A percentile compares a stretch with the other conserved stretches of the same genome.
These are phyloP conservation scores for Halocynthia roretzi DNA, from an alignment of 23 tunicate genomes.

Conservation along the genomic window DNA sequence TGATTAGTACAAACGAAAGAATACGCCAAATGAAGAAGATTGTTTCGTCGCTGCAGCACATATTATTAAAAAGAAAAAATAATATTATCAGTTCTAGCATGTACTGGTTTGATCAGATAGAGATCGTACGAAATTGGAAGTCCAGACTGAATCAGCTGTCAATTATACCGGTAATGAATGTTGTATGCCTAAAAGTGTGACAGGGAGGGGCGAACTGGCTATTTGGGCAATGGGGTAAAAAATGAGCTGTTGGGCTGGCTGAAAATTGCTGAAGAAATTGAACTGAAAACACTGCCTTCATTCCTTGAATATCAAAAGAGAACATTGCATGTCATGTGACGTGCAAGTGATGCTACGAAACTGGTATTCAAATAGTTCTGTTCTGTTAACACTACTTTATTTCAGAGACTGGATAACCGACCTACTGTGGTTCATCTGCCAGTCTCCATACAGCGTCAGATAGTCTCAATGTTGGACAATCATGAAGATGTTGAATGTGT, in stretches of 20 bases:
- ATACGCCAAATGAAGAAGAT: slow-evolving; percentile 31
- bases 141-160: slow-evolving; percentile 39
- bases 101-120: slow-evolving; percentile 41
- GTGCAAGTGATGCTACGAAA: no score
- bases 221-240: no score
- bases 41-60: not conserved
- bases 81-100: slow-evolving; percentile 34
- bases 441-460: slow-evolving; percentile 38
- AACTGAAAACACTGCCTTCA: no score
- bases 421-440: slow-evolving; percentile 60
- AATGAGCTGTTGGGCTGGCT: no score
- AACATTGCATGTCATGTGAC: not conserved
- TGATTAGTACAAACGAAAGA: slow-evolving; percentile 15
- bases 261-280: no score
- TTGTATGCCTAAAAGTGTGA: not conserved
- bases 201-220: not conserved
- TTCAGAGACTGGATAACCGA: slow-evolving; percentile 56
- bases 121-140: slow-evolving; percentile 49
- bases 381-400: not conserved
- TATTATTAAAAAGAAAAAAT: not conserved
- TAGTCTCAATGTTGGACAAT: slow-evolving; percentile 35
- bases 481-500: slow-evolving; percentile 51
- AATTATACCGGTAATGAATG: slow-evolving; percentile 10
- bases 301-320: no score
- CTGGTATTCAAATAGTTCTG: not conserved